Conservation (phyloP, 2,113 vertebrate species). For the Corythornis madagascariensis region DNA sequence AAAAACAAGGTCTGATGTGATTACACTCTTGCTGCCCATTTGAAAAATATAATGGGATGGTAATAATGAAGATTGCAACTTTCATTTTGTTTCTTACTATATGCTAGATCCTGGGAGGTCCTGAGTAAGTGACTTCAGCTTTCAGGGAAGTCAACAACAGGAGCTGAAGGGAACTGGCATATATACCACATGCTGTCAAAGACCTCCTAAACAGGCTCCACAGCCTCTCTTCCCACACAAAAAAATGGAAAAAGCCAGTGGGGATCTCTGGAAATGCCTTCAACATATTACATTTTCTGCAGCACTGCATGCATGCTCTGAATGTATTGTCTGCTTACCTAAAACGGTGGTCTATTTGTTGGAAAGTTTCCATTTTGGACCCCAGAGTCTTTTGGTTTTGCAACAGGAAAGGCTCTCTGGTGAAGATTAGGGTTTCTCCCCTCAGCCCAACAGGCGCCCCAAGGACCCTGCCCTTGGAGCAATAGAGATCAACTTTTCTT, state of each 20-base stretch:
- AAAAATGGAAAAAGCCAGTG: background rate
- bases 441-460: background rate
- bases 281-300: background rate
- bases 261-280: background rate
- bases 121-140: background rate
- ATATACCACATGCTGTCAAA: background rate
- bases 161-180: background rate
- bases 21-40: conserved; percentile 22
- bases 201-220: background rate
- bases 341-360: background rate
- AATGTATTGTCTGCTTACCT: background rate
- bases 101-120: background rate
- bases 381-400: background rate
- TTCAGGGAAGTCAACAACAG: background rate
- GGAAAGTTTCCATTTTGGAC: background rate
- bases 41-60: conserved; percentile 30
- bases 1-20: conserved; percentile 44
- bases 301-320: background rate
- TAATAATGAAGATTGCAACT: conserved; percentile 40
- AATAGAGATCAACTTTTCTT: background rate
- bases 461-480: background rate
- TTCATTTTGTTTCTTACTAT: background rate
- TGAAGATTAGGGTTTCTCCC: rapidly evolving
- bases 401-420: background rate
- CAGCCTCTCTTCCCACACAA: rapidly evolving